phyloP scores from a whole-genome alignment of 2,888 invertebrate genomes.

The Cenopis cana region DNA sequence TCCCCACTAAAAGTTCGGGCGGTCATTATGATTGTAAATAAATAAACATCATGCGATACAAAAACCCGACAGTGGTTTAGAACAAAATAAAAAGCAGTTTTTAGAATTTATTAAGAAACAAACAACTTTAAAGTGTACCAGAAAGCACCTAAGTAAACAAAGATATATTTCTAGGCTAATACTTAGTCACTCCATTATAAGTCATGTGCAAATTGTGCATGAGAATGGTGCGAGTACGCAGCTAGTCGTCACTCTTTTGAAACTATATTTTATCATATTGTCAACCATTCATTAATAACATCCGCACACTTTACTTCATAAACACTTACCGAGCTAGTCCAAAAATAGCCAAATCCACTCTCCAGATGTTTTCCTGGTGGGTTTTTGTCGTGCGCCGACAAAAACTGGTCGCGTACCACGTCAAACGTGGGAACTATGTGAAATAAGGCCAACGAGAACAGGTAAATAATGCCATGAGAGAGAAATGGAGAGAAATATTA shows the following conservation, averaged over 20 bases:
- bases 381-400: constrained; percentile 62
- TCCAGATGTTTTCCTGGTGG: constrained; percentile 76
- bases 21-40: not conserved
- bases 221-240: too few relatives aligned
- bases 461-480: too few relatives aligned
- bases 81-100: constrained; percentile 13
- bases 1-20: too few relatives aligned
- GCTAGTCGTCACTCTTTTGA: too few relatives aligned
- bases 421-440: constrained; percentile 71
- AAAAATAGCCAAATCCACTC: constrained; percentile 69
- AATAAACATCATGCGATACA: not conserved
- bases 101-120: not conserved
- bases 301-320: constrained; percentile 67
- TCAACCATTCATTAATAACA: constrained; percentile 58
- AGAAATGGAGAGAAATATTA: too few relatives aligned
- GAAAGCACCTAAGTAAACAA: too few relatives aligned
- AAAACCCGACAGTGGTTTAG: not conserved
- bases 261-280: too few relatives aligned
- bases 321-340: constrained; percentile 61
- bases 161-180: not conserved
- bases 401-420: constrained; percentile 69
- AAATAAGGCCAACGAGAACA: too few relatives aligned
- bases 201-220: too few relatives aligned
- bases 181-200: not conserved
- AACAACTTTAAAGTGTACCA: not conserved